A percentile compares a stretch with the other conserved stretches of the same genome.
Conservation (phyloP, 2,113 vertebrate species). For the Semnornis frantzii region DNA sequence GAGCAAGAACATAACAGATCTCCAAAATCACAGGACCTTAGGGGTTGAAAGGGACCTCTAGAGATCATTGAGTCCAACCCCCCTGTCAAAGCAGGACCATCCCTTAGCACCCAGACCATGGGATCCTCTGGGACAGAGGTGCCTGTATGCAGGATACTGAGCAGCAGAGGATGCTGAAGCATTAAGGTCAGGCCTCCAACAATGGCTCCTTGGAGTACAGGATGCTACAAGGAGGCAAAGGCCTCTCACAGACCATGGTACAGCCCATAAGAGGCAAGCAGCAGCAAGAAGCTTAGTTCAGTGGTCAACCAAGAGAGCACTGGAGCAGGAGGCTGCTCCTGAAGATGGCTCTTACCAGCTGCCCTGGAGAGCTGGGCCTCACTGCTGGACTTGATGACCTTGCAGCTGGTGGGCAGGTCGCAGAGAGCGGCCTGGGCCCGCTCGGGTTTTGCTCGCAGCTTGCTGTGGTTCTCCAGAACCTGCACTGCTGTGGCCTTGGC, state of each 20-base stretch:
- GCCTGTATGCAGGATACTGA: neutral
- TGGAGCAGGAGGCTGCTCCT: neutral
- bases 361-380: conserved; percentile 85
- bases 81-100: no score
- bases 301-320: neutral
- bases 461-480: conserved; percentile 72
- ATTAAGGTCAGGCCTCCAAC: neutral
- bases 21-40: neutral
- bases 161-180: neutral
- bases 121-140: neutral
- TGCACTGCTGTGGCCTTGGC: conserved; percentile 70
- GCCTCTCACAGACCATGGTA: fast-evolving
- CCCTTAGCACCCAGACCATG: neutral
- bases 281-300: neutral
- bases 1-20: neutral
- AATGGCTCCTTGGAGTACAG: neutral
- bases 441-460: conserved; percentile 72
- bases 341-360: conserved; percentile 76
- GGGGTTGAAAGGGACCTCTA: no score
- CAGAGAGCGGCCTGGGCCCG: conserved; percentile 57
- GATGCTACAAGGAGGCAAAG: neutral
- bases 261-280: fast-evolving
- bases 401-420: conserved; percentile 74
- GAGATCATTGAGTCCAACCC: no score
- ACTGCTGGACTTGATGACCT: conserved; percentile 87